Percentiles rank a stretch among this genome's conserved stretches.
These are phyloP conservation scores for Pygoscelis adeliae DNA, from an alignment of 2,113 vertebrate species.

Conservation along the genomic window DNA sequence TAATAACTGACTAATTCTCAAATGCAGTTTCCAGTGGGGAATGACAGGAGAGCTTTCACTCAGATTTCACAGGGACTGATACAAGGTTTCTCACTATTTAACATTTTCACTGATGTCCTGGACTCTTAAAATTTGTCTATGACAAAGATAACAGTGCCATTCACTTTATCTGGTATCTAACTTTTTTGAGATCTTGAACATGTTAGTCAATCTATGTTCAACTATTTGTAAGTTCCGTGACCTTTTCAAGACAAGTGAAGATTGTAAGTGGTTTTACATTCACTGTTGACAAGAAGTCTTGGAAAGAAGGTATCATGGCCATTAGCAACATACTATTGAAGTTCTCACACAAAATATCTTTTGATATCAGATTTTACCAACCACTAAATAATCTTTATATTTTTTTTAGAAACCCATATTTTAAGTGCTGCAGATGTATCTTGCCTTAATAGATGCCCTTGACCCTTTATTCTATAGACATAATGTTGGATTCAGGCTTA, in stretches of 20 bases:
- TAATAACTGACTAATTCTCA: neutral
- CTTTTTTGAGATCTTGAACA: neutral
- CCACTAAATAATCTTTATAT: neutral
- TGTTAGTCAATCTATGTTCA: neutral
- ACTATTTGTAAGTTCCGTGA: neutral
- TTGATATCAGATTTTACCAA: neutral
- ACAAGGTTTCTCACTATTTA: neutral
- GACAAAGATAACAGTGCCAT: neutral
- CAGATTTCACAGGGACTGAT: neutral
- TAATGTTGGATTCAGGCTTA: neutral
- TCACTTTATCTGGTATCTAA: neutral
- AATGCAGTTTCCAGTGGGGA: neutral
- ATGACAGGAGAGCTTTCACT: neutral
- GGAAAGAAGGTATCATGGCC: neutral
- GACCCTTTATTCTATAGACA: neutral
- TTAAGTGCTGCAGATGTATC: neutral
- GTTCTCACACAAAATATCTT: neutral
- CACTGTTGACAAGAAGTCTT: neutral
- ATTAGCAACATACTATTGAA: neutral
- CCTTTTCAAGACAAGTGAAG: neutral
- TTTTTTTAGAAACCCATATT: neutral
- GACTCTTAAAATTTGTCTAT: neutral
- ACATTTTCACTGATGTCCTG: neutral
- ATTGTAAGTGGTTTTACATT: neutral
- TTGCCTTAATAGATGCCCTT: neutral